Base-by-base conservation (phyloP, 2,888 invertebrate genomes). In the Archips xylosteana region DNA sequence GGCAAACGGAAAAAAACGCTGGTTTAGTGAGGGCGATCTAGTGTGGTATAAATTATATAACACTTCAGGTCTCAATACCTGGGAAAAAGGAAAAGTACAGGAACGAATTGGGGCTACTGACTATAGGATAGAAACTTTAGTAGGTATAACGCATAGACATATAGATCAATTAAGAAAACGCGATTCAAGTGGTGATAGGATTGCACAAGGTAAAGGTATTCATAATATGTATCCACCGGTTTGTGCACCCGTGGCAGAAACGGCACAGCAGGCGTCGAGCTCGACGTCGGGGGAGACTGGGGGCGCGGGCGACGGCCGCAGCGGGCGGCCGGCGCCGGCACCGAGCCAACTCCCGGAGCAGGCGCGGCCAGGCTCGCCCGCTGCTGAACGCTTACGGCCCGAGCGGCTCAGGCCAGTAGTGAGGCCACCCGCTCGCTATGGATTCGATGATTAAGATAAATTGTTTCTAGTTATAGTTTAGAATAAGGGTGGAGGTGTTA, bases 131-230 rank as follows among this genome's bases (percentile, higher is more conserved):
- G 62, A 62, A n/a, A 12, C 36, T 10, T n/a, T 8, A 6, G 0
- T 15, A 15, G 45, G 45, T 2, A 45, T 15, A 42, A 36, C 10
- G 2, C 62, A 62, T 45, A 62, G 45, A 15, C 62, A 62, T 23
- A 42, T 62, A 39, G 62, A 62, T 45, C 62, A 62, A n/a, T 45
- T 62, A 45, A 62, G 62, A 42, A 60, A 60, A 34, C 59, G 59
- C 59, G 59, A 59, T 59, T 59, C 59, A 34, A 59, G 34, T 59
- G 59, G 59, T 59, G 15, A 59, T 34, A 32, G 3, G 3, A 57
- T 34, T 57, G 32, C 57, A 57, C 57, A 57, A 9, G 10, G n/a
- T n/a, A n/a, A n/a, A n/a, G n/a, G 57, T 32, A 57, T 12, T 12
- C 32, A 10, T 12, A 34, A 12, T 32, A 23, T 12, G 3, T 57